phyloP scores from a whole-genome alignment of 2,113 vertebrate genomes.

The Neopipo cinnamomea region DNA sequence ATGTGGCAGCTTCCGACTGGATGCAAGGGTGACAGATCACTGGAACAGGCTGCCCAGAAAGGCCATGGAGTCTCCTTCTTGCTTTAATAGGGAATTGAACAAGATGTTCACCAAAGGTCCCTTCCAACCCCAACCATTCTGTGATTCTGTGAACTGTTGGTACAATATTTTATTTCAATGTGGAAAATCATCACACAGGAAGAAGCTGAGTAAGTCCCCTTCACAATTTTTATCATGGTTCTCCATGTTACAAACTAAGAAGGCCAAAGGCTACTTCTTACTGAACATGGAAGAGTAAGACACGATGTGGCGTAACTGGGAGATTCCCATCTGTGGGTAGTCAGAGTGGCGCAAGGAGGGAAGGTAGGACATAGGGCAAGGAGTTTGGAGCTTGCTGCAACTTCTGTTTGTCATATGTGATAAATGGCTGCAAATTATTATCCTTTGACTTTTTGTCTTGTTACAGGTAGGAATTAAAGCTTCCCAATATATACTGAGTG shows the following conservation, averaged over 20 bases:
- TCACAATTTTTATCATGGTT: neutral
- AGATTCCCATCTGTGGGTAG: neutral
- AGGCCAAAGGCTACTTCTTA: neutral
- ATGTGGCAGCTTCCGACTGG: neutral
- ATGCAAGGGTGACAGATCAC: neutral
- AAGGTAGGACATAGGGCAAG: neutral
- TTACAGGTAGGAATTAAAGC: conserved; percentile 11
- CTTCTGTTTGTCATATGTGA: neutral
- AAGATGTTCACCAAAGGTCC: neutral
- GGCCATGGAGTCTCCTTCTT: neutral
- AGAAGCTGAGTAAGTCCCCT: neutral
- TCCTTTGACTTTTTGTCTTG: neutral
- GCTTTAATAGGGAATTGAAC: neutral
- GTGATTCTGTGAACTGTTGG: neutral
- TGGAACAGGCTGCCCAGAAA: neutral
- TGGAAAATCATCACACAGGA: neutral
- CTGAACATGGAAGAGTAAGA: neutral
- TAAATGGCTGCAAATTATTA: neutral
- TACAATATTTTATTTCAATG: neutral
- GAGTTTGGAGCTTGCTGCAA: neutral
- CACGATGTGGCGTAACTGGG: neutral
- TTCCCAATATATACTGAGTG: neutral
- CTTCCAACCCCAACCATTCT: neutral
- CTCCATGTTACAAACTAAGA: neutral
- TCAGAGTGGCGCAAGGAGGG: neutral